phyloP scores from a whole-genome alignment of 1,140 invertebrate species.

The Saxidomus purpurata region DNA sequence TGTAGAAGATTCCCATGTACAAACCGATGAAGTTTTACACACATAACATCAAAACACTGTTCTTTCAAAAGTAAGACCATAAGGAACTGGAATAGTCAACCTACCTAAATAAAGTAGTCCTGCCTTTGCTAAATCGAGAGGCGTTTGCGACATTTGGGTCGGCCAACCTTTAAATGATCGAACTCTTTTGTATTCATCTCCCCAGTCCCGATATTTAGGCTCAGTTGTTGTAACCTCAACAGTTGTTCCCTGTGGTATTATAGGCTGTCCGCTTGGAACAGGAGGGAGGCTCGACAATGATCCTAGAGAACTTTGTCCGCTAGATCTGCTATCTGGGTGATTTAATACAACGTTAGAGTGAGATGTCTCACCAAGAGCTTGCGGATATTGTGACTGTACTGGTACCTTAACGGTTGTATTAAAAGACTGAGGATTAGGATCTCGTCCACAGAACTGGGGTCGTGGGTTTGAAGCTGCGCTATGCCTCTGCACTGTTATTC shows the following conservation, averaged over 20 bases:
- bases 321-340: background rate
- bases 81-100: too few species aligned
- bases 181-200: constrained; percentile 90
- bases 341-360: background rate
- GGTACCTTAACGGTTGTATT: constrained; percentile 54
- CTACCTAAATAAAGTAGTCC: constrained; percentile 95
- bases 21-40: too few species aligned
- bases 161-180: constrained; percentile 89
- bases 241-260: background rate
- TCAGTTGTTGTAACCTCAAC: constrained; percentile 62
- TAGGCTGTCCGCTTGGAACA: constrained; percentile 40
- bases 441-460: background rate
- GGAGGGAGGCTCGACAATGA: constrained; percentile 2
- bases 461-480: background rate
- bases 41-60: too few species aligned
- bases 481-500: background rate
- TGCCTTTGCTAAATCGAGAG: constrained; percentile 93
- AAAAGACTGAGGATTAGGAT: background rate
- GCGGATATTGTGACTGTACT: background rate
- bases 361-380: background rate
- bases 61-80: too few species aligned
- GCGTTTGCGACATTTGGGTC: constrained; percentile 88
- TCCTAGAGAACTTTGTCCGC: background rate
- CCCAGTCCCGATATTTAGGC: constrained; percentile 81
- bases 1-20: too few species aligned